Evolutionary conservation across 2,888 invertebrate species (phyloP).

Genomic region (Scaptomyza reducta): DNA sequence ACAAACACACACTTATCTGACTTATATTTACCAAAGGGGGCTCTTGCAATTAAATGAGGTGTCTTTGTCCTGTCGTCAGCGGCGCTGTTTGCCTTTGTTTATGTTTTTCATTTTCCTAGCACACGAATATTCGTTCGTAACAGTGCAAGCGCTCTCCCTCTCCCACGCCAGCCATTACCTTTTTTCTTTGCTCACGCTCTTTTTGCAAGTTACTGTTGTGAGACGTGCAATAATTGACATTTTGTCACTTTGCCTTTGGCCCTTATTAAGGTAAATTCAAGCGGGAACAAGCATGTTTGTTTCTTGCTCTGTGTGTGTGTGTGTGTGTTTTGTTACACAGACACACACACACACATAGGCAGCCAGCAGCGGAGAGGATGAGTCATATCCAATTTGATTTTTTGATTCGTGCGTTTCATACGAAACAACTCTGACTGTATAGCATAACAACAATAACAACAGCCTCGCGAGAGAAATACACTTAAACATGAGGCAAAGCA

Average conservation of each 20-base stretch:
- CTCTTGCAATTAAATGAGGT: constrained; percentile 28
- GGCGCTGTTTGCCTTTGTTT: constrained; percentile 37
- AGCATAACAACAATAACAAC: constrained; percentile 33
- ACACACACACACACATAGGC: constrained; percentile 23
- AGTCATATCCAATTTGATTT: constrained; percentile 73
- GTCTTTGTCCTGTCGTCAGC: constrained; percentile 48
- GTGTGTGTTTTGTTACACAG: constrained; percentile 46
- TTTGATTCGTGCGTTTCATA: constrained; percentile 70
- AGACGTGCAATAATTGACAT: constrained; percentile 38
- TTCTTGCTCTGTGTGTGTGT: constrained; percentile 2
- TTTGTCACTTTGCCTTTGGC: constrained; percentile 28
- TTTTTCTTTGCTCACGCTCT: constrained; percentile 2
- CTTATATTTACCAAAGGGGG: constrained; percentile 14
- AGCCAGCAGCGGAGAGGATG: constrained; percentile 49
- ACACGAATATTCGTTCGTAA: constrained; percentile 20
- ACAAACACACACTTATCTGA: background rate
- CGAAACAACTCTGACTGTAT: constrained; percentile 73
- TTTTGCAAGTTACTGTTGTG: constrained; percentile 4
- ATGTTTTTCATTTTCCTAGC: constrained; percentile 20
- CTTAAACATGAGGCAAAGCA: constrained; percentile 49
- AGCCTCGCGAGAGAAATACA: constrained; percentile 51
- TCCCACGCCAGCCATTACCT: background rate
- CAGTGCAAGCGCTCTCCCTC: background rate
- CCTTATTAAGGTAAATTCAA: background rate
- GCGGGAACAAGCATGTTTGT: constrained; percentile 1